Evolutionary conservation across 2,888 invertebrate species (phyloP).

Genomic region (Frankliniella fusca): DNA sequence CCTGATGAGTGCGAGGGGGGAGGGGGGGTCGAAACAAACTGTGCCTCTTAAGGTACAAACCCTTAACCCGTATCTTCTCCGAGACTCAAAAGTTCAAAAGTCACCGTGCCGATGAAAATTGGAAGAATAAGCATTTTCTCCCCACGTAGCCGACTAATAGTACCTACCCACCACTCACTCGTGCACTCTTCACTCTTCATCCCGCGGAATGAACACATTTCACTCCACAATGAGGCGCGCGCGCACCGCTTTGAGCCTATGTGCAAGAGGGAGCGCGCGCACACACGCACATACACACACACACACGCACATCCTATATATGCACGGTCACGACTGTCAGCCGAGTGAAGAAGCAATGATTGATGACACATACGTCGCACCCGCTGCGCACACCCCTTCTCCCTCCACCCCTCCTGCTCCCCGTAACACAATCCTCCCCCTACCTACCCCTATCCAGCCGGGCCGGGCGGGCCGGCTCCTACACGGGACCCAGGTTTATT

Average conservation of each 20-base stretch:
- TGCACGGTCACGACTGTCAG: constrained; percentile 25
- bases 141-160: not conserved
- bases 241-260: too few species aligned
- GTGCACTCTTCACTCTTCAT: not conserved
- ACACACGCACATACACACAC: not conserved
- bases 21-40: too few species aligned
- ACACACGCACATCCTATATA: not conserved
- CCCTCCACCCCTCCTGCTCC: not conserved
- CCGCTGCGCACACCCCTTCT: not conserved
- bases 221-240: too few species aligned
- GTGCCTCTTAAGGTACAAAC: too few species aligned
- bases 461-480: too few species aligned
- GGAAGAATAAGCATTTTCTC: not conserved
- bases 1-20: too few species aligned
- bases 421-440: constrained; percentile 30
- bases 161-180: too few species aligned
- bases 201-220: too few species aligned
- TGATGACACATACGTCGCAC: not conserved
- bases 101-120: too few species aligned
- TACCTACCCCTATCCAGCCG: constrained; percentile 33
- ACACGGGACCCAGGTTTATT: not conserved
- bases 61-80: too few species aligned
- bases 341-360: constrained; percentile 18
- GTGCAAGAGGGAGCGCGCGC: not conserved
- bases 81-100: too few species aligned